phyloP scores from a whole-genome alignment of 2,888 invertebrate genomes.

The Thymelicus lineola region DNA sequence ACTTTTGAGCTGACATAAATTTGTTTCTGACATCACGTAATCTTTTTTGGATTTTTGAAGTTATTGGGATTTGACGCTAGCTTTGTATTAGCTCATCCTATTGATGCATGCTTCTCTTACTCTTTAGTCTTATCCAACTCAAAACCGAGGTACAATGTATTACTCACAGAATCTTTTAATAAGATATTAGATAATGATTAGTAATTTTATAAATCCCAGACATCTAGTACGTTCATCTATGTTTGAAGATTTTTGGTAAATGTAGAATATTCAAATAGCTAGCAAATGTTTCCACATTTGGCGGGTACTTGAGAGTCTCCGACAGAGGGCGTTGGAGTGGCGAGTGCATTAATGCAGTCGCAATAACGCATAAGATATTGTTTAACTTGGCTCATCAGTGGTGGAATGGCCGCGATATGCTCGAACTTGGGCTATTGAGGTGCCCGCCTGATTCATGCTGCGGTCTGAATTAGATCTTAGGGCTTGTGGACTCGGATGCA shows the following conservation, averaged over 20 bases:
- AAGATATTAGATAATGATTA: no score
- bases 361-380: conserved; percentile 73
- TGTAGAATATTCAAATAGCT: conserved; percentile 25
- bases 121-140: no score
- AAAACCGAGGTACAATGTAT: no score
- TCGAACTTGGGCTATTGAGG: conserved; percentile 60
- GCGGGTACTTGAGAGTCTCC: conserved; percentile 1
- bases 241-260: conserved; percentile 8
- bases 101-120: no score
- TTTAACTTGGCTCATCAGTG: conserved; percentile 74
- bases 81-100: no score
- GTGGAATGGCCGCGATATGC: conserved; percentile 58
- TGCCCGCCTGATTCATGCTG: conserved; percentile 63
- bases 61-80: no score
- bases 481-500: neutral
- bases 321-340: conserved; percentile 24
- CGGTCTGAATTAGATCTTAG: conserved; percentile 40
- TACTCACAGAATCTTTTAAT: no score
- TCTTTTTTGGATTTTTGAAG: no score
- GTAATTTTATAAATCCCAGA: no score
- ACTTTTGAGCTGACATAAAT: no score
- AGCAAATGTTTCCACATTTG: conserved; percentile 27
- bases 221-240: neutral
- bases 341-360: conserved; percentile 64
- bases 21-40: no score